These are phyloP conservation scores for Drosophila saltans DNA, from an alignment of 1,140 invertebrate species.

Conservation along the genomic window DNA sequence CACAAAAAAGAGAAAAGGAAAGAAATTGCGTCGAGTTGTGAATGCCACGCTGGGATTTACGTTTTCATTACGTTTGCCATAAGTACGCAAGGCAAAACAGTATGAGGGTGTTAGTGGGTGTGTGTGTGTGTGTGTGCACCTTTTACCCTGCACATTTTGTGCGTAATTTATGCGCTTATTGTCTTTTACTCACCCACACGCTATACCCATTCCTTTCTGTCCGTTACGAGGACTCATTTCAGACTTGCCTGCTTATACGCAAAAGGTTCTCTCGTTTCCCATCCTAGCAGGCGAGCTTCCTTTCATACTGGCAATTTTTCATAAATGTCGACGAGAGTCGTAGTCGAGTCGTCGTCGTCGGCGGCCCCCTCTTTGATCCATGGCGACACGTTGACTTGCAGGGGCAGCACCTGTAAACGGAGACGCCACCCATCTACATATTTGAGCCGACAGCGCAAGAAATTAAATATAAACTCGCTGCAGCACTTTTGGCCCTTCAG, in stretches of 20 bases:
- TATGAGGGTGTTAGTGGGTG: slow-evolving; percentile 20
- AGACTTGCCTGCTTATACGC: slow-evolving; percentile 54
- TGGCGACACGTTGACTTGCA: slow-evolving; percentile 60
- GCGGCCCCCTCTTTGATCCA: slow-evolving; percentile 65
- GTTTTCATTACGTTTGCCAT: slow-evolving; percentile 78
- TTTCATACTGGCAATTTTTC: slow-evolving; percentile 72
- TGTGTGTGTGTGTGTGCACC: slow-evolving; percentile 39
- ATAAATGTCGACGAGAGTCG: slow-evolving; percentile 58
- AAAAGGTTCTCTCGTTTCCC: slow-evolving; percentile 4
- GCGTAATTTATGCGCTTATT: slow-evolving; percentile 80
- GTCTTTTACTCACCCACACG: slow-evolving; percentile 48
- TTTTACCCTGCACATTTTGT: slow-evolving; percentile 56
- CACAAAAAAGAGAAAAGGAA: slow-evolving; percentile 18
- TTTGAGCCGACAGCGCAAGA: slow-evolving; percentile 57
- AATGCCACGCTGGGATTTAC: slow-evolving; percentile 78
- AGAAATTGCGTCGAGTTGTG: slow-evolving; percentile 78
- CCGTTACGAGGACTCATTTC: slow-evolving; percentile 51
- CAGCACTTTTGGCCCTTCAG: slow-evolving; percentile 53
- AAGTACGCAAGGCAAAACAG: slow-evolving; percentile 35
- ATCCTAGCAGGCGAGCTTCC: slow-evolving; percentile 25
- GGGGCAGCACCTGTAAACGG: slow-evolving; percentile 31
- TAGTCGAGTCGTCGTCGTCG: slow-evolving; percentile 13
- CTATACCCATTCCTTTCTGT: background rate
- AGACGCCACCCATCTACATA: slow-evolving; percentile 31
- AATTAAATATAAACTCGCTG: slow-evolving; percentile 78